A percentile compares a stretch with the other conserved stretches of the same genome.
Conservation (phyloP, 2,888 invertebrate genomes). For the Chymomyza fuscimana region DNA sequence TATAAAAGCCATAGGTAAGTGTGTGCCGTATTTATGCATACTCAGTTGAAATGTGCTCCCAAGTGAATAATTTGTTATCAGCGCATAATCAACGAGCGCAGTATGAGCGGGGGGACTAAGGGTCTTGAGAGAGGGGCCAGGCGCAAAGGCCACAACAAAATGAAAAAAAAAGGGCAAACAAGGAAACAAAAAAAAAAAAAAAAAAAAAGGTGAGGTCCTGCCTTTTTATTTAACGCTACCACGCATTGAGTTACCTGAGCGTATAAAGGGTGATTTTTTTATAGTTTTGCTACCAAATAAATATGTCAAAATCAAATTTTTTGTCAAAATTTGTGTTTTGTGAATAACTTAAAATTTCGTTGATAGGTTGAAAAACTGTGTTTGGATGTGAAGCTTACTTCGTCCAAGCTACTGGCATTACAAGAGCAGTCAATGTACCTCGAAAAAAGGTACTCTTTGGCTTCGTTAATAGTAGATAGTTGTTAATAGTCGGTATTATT, state of each 20-base stretch:
- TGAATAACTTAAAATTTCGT: too few species aligned
- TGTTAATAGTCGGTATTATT: too few species aligned
- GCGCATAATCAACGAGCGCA: slow-evolving; percentile 75
- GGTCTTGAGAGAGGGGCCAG: slow-evolving; percentile 8
- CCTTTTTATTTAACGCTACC: slow-evolving; percentile 61
- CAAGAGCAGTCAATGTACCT: too few species aligned
- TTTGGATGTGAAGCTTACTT: too few species aligned
- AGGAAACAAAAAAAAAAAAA: slow-evolving; percentile 6
- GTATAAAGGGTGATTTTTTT: not conserved
- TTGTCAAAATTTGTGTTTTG: too few species aligned
- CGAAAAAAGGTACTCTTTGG: too few species aligned
- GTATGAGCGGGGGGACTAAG: not conserved
- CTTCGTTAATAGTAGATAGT: too few species aligned
- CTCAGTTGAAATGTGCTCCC: slow-evolving; percentile 66
- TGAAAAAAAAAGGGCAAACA: slow-evolving; percentile 27
- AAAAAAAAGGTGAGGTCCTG: slow-evolving; percentile 58
- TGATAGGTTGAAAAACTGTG: too few species aligned
- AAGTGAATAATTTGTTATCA: slow-evolving; percentile 76
- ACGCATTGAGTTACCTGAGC: slow-evolving; percentile 30
- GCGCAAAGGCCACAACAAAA: slow-evolving; percentile 46
- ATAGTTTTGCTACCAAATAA: too few species aligned
- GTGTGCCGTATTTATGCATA: slow-evolving; percentile 32
- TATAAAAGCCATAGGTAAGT: slow-evolving; percentile 10
- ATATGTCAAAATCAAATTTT: too few species aligned
- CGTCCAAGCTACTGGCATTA: too few species aligned